Conservation (phyloP, 1,140 invertebrate genomes). For the Melipona quadrifasciata region DNA sequence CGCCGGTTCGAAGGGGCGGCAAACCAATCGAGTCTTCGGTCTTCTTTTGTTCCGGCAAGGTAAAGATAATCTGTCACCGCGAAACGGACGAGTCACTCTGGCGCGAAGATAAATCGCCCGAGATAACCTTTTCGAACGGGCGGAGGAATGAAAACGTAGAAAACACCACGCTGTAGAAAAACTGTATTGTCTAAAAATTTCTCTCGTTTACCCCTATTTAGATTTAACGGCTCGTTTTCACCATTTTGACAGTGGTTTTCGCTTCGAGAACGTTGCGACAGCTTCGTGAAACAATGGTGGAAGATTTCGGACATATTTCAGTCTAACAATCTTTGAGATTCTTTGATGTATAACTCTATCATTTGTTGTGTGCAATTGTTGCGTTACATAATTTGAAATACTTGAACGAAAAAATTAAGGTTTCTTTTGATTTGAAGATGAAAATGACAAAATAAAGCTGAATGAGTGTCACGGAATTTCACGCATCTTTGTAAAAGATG, state of each 20-base stretch:
- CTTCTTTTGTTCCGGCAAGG: neutral
- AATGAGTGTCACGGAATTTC: too few relatives aligned
- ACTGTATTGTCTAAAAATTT: neutral
- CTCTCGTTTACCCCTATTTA: neutral
- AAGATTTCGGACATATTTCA: too few relatives aligned
- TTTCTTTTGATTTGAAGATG: too few relatives aligned
- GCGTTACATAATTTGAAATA: too few relatives aligned
- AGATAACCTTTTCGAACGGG: neutral
- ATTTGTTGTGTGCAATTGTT: too few relatives aligned
- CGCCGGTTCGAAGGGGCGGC: neutral
- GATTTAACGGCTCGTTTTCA: neutral
- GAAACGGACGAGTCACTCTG: constrained; percentile 9
- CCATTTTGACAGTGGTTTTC: neutral
- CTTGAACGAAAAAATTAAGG: too few relatives aligned
- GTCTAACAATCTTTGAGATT: too few relatives aligned
- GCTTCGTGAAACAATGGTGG: too few relatives aligned
- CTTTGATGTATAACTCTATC: too few relatives aligned
- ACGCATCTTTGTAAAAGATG: too few relatives aligned
- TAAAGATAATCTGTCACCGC: constrained; percentile 28
- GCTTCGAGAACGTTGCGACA: too few relatives aligned
- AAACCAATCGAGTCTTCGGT: neutral
- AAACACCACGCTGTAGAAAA: neutral
- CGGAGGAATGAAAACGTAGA: neutral
- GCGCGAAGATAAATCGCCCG: constrained; percentile 11
- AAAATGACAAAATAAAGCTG: too few relatives aligned